Evolutionary conservation across 2,797 vertebrate species (phyloP).

Genomic region (Tragelaphus eurycerus): DNA sequence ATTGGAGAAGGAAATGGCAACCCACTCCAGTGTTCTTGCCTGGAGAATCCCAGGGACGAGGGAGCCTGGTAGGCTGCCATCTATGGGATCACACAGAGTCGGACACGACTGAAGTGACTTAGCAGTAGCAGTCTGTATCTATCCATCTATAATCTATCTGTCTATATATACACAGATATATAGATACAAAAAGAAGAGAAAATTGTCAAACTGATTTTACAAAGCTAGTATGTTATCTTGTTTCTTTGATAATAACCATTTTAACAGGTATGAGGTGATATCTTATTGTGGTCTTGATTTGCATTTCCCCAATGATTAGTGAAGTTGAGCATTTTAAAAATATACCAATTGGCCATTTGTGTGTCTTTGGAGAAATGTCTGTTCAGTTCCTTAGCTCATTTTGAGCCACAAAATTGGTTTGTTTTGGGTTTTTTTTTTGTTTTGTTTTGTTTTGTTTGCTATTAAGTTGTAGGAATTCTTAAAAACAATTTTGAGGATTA

Average conservation of each 20-base stretch:
- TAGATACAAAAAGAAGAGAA: not conserved
- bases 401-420: not conserved
- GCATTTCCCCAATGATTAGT: not conserved
- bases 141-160: not conserved
- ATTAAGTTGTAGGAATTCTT: not conserved
- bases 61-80: no score
- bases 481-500: not conserved
- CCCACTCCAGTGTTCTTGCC: no score
- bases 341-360: not conserved
- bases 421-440: not conserved
- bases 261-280: not conserved
- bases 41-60: no score
- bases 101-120: no score
- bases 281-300: not conserved
- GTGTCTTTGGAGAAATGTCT: not conserved
- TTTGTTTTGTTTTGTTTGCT: not conserved
- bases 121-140: no score
- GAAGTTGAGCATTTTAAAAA: not conserved
- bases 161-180: not conserved
- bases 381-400: not conserved
- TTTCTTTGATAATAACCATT: not conserved
- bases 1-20: no score
- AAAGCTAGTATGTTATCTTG: not conserved
- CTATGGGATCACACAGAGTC: no score
- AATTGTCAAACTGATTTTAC: not conserved